phyloP scores from a whole-genome alignment of 2,797 vertebrate species.

The Chromis chromis region DNA sequence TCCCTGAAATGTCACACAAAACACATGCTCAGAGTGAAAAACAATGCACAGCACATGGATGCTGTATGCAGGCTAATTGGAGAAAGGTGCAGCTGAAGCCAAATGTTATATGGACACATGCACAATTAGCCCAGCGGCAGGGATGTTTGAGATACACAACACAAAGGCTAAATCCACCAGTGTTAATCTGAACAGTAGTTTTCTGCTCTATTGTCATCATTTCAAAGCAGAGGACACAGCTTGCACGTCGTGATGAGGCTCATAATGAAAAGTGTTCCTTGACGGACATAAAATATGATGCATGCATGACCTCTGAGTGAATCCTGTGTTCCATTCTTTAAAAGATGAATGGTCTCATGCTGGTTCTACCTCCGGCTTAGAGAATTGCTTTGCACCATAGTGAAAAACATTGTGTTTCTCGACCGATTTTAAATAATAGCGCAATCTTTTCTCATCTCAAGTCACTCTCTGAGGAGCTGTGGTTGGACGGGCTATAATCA shows the following conservation, averaged over 20 bases:
- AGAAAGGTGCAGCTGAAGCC: constrained; percentile 5
- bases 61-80: constrained; percentile 20
- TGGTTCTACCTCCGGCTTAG: constrained; percentile 57
- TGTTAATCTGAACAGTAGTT: constrained; percentile 14
- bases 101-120: not conserved
- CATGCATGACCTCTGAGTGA: constrained; percentile 66
- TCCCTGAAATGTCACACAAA: constrained; percentile 89
- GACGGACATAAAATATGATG: constrained; percentile 61
- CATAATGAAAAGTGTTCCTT: constrained; percentile 58
- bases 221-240: constrained; percentile 47
- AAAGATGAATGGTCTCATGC: constrained; percentile 66
- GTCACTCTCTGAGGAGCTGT: constrained; percentile 31
- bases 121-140: constrained; percentile 2
- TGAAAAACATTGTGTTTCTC: constrained; percentile 67
- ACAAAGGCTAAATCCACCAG: constrained; percentile 39
- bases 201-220: constrained; percentile 34
- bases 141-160: constrained; percentile 5
- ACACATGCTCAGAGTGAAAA: constrained; percentile 46
- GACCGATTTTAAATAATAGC: constrained; percentile 77
- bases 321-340: constrained; percentile 47
- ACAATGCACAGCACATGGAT: constrained; percentile 34
- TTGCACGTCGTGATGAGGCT: constrained; percentile 35
- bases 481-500: constrained; percentile 65
- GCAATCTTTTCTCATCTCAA: constrained; percentile 71
- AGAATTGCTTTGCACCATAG: constrained; percentile 66